Conservation (phyloP, 2,113 vertebrate genomes). For the Prunella fulvescens region DNA sequence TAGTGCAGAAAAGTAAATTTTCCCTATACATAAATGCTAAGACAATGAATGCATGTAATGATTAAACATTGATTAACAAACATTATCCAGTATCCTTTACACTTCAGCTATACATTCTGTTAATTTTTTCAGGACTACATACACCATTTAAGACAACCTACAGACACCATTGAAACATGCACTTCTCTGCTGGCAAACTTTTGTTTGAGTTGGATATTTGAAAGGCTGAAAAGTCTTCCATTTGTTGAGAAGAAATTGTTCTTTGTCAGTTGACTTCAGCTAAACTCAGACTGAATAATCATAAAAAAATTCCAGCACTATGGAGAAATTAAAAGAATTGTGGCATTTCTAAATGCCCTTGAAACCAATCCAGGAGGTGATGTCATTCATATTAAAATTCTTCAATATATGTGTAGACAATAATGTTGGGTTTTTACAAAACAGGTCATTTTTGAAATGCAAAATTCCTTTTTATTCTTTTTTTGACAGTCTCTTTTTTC, state of each 20-base stretch:
- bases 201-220: neutral
- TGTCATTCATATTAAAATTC: neutral
- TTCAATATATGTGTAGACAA: neutral
- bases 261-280: neutral
- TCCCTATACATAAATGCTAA: neutral
- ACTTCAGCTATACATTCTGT: neutral
- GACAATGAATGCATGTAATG: neutral
- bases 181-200: neutral
- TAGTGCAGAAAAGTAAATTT: neutral
- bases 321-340: neutral
- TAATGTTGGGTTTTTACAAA: neutral
- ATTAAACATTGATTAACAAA: neutral
- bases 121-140: neutral
- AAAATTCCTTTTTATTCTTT: neutral
- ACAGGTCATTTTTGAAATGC: neutral
- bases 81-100: neutral
- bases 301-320: neutral
- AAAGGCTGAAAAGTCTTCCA: neutral
- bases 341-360: neutral
- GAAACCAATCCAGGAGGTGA: neutral
- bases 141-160: neutral
- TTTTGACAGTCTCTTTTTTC: neutral
- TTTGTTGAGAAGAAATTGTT: neutral
- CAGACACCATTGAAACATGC: neutral
- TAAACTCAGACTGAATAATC: neutral